Evolutionary conservation across 2,113 vertebrate species (phyloP).

Genomic region (Hemiscyllium ocellatum): DNA sequence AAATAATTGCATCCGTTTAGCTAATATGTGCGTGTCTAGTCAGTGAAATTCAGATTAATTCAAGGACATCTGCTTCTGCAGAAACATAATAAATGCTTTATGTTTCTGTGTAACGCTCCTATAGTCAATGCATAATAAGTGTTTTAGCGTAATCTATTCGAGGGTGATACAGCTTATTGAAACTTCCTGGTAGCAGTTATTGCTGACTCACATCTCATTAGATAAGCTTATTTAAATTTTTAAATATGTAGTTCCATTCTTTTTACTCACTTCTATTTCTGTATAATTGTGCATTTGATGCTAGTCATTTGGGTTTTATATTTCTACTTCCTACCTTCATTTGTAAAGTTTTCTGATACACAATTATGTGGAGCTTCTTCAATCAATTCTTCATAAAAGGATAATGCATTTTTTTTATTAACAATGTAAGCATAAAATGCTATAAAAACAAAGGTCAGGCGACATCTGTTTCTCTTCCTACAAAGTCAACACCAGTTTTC

Average conservation of each 20-base stretch:
- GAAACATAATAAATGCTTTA: background rate
- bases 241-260: too few relatives aligned
- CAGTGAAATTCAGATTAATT: background rate
- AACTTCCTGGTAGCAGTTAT: background rate
- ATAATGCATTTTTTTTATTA: background rate
- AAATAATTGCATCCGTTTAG: background rate
- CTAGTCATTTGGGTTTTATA: background rate
- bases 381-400: background rate
- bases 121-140: background rate
- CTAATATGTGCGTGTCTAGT: background rate
- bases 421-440: background rate
- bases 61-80: background rate
- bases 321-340: background rate
- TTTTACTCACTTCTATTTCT: background rate
- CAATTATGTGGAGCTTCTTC: background rate
- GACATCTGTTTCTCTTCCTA: too few relatives aligned
- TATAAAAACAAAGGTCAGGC: background rate
- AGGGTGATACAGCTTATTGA: background rate
- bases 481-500: too few relatives aligned
- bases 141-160: background rate
- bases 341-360: background rate
- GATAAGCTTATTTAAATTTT: background rate
- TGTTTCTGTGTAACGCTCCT: background rate
- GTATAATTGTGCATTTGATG: background rate
- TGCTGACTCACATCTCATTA: background rate